Conservation (phyloP, 2,797 vertebrate genomes). For the Heteromormyrus szaboi region DNA sequence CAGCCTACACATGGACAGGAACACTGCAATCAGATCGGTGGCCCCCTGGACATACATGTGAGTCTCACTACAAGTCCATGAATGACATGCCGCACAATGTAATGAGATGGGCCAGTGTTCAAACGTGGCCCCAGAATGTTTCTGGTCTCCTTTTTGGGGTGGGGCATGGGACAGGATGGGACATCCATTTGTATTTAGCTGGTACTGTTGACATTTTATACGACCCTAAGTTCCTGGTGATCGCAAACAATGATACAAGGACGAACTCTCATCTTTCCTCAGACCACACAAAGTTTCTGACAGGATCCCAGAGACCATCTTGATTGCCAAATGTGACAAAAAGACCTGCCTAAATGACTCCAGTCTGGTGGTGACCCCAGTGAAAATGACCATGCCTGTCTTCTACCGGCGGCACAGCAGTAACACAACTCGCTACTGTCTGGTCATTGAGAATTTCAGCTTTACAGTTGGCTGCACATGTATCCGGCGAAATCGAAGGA, state of each 20-base stretch:
- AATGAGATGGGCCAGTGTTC: neutral
- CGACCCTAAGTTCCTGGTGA: neutral
- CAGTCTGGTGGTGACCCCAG: neutral
- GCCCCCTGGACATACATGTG: conserved; percentile 3
- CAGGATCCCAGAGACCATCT: neutral
- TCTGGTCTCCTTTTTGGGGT: neutral
- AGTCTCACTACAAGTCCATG: neutral
- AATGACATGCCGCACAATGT: neutral
- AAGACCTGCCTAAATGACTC: neutral
- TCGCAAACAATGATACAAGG: neutral
- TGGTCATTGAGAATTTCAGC: neutral
- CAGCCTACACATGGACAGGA: neutral
- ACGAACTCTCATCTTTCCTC: neutral
- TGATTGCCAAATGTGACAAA: neutral
- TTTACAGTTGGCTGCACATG: neutral
- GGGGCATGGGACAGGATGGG: neutral
- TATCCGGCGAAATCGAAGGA: neutral
- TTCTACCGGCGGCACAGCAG: neutral
- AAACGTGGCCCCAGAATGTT: neutral
- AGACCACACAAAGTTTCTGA: neutral
- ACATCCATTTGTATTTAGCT: neutral
- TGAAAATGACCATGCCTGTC: neutral
- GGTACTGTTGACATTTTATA: neutral
- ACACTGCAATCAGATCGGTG: neutral
- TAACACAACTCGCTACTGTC: neutral